Evolutionary conservation across 2,888 invertebrate genomes (phyloP).

Genomic region (Phengaris arion): DNA sequence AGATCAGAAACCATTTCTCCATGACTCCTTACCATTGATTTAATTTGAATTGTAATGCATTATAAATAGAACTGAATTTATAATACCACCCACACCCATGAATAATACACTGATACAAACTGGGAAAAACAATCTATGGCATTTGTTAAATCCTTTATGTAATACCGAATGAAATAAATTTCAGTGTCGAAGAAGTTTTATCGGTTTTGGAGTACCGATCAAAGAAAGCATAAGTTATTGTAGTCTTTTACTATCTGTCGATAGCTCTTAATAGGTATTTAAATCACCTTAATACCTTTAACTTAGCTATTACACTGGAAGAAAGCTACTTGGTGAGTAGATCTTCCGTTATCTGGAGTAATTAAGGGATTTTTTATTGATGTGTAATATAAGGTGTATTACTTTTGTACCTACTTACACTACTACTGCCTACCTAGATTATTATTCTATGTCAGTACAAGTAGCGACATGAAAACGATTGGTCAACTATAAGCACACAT

Average conservation of each 20-base stretch:
- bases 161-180: slow-evolving; percentile 5
- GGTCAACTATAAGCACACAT: slow-evolving; percentile 4
- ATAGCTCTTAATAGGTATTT: background rate
- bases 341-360: too few species aligned
- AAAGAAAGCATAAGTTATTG: background rate
- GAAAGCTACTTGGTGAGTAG: background rate
- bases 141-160: slow-evolving; percentile 12
- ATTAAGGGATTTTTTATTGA: too few species aligned
- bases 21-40: slow-evolving; percentile 12
- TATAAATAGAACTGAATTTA: slow-evolving; percentile 24
- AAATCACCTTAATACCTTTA: too few species aligned
- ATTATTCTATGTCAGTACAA: background rate
- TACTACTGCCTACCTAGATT: too few species aligned
- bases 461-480: background rate
- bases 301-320: background rate
- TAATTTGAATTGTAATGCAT: slow-evolving; percentile 19
- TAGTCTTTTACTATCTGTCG: background rate
- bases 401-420: background rate
- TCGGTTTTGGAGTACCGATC: background rate
- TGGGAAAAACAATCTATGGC: slow-evolving; percentile 12
- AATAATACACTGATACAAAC: slow-evolving; percentile 20
- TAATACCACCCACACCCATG: slow-evolving; percentile 21
- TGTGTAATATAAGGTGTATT: background rate
- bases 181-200: slow-evolving; percentile 5
- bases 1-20: slow-evolving; percentile 33